Evolutionary conservation across 1,140 invertebrate genomes (phyloP), one percentile per base, ranked within the genome.

Genomic region (Bactericera cockerelli): DNA sequence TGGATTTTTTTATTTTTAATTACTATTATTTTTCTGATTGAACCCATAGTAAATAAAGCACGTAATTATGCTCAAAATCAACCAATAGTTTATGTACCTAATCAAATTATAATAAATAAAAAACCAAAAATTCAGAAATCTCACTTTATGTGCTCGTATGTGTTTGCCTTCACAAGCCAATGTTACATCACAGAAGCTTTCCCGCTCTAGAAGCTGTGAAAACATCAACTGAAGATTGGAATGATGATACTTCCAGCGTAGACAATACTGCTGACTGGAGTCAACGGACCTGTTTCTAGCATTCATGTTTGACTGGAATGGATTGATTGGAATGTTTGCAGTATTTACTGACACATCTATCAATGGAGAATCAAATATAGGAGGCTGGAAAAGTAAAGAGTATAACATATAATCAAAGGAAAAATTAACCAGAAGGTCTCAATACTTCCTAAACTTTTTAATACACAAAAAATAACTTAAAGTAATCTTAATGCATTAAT

Each of bases 171-270:
- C 89, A 70, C 89, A 93, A 64, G 88, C 89, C 58, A 93, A 70
- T 24, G 89, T 87, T 62, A 93, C 87, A 75, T 95, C 89, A 74
- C 90, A 89, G 74, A 93, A 93, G 61, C 86, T 82, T 67, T 92
- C 87, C 68, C 86, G 73, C 67, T 90, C 86, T 26, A 92, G 73
- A 59, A 93, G 75, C 69, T 91, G 86, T 53, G 87, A 87, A 75
- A 92, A 93, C 83, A 91, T 91, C 24, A 83, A 87, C 61, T 73
- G 71, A 59, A 92, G 76, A 72, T 92, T 92, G 63, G 83, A 85
- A 71, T 90, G 87, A 75, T 92, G 89, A 72, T 90, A 89, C 69
- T 90, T 90, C 89, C 89, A 91, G 72, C 86, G 76, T 61, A 92
- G 76, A 71, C 87, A 92, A 76, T 90, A 92, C 75, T 91, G 87